Conservation (phyloP, 2,797 vertebrate genomes). For the Helostoma temminkii region DNA sequence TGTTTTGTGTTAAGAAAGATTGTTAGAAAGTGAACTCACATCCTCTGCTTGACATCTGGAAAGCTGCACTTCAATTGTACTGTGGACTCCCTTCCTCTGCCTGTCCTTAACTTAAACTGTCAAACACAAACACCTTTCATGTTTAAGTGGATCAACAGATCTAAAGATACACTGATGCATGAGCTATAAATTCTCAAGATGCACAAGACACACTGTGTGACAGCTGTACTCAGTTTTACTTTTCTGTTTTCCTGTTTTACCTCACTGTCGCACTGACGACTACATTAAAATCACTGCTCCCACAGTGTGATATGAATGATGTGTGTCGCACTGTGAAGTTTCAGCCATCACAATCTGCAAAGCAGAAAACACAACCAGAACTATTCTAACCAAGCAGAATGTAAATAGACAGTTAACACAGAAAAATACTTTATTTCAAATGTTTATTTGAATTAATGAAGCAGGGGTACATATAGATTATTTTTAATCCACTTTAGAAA, state of each 20-base stretch:
- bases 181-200: slow-evolving; percentile 2
- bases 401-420: neutral
- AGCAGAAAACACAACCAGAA: neutral
- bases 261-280: too few relatives aligned
- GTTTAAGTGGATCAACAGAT: slow-evolving; percentile 24
- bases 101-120: slow-evolving; percentile 52
- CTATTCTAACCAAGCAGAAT: neutral
- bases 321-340: too few relatives aligned
- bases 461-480: too few relatives aligned
- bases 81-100: slow-evolving; percentile 81
- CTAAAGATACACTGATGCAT: slow-evolving; percentile 2
- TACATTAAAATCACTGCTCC: too few relatives aligned
- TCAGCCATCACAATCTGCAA: slow-evolving; percentile 31
- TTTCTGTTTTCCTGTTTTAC: too few relatives aligned
- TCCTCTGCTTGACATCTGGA: slow-evolving; percentile 85
- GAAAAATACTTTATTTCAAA: too few relatives aligned
- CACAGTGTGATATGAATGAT: too few relatives aligned
- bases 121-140: slow-evolving; percentile 48
- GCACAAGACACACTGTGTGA: too few relatives aligned
- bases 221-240: too few relatives aligned
- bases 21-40: slow-evolving; percentile 78
- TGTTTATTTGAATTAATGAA: too few relatives aligned
- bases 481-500: too few relatives aligned
- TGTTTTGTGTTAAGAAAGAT: slow-evolving; percentile 66
- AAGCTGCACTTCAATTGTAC: slow-evolving; percentile 73